These are phyloP conservation scores for Aulostomus chinensis DNA, from an alignment of 2,797 vertebrate genomes.

Conservation along the genomic window DNA sequence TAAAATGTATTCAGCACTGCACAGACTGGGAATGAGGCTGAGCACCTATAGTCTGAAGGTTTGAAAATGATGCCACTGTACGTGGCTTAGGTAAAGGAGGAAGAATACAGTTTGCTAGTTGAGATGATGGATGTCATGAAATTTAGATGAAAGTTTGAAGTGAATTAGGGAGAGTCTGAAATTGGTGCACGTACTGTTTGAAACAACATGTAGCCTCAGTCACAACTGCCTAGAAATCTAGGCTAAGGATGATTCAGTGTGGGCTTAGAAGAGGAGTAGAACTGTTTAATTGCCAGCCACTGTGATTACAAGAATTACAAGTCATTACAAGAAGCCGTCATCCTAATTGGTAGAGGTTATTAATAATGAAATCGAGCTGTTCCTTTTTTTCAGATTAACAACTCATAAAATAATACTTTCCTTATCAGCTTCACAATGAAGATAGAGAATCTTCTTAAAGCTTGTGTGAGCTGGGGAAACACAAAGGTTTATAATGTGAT, in stretches of 20 bases:
- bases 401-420: neutral
- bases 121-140: too few species aligned
- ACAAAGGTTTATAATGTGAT: constrained; percentile 22
- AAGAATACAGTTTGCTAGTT: too few species aligned
- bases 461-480: constrained; percentile 4
- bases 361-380: neutral
- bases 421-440: constrained; percentile 4
- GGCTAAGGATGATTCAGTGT: neutral
- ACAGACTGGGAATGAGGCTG: neutral
- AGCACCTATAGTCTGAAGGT: too few species aligned
- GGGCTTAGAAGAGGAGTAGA: neutral
- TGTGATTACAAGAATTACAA: too few species aligned
- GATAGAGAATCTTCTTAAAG: constrained; percentile 1
- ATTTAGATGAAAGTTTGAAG: too few species aligned
- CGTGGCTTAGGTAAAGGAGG: too few species aligned
- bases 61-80: too few species aligned
- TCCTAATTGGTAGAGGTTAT: neutral
- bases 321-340: neutral
- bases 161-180: too few species aligned
- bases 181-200: too few species aligned
- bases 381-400: neutral
- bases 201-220: too few species aligned
- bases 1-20: neutral
- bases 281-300: neutral
- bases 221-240: too few species aligned